Evolutionary conservation across 2,888 invertebrate species (phyloP), one percentile per base, ranked within the genome.

Genomic region (Allygus modestus): DNA sequence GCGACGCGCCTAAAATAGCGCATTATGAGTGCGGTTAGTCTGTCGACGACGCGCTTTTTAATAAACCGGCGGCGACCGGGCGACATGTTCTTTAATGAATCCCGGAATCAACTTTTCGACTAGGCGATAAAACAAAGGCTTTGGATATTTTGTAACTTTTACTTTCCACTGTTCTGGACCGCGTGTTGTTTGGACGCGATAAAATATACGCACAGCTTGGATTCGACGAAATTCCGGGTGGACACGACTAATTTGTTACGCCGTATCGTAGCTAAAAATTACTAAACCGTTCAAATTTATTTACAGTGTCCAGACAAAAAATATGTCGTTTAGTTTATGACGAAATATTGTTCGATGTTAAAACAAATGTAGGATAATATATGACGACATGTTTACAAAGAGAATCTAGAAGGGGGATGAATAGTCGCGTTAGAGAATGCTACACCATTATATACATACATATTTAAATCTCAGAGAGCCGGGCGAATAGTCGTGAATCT

Each of bases 21-120:
- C 77, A 77, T 77, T 77, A 77, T 77, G 77, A 77, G 77, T 23
- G 20, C 77, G 23, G 41, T 77, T 28, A 43, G 77, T 46, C 46
- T 46, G 77, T 77, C 77, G 77, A 46, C 77, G 71, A 20, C 71
- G 33, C 20, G 20, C 33, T 71, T 71, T 41, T 71, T 71, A 71
- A 71, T 71, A 71, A 71, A 69, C 69, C 69, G n/a, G 31, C 28
- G 33, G 31, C 5, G 33, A 71, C 37, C 71, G 71, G 1, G 20
- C 17, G 71, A 41, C 71, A 41, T 71, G 71, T 20, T 37, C 41
- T 41, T 71, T 71, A 71, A 71, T 71, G 71, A 71, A 71, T 71
- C 41, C 41, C 37, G 71, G 41, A 41, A 71, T 71, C 71, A 71
- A 71, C 71, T 41, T 71, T 71, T 71, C 71, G 71, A 37, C 71